Conservation (phyloP, 2,797 vertebrate species). For the Dicrostonyx torquatus region DNA sequence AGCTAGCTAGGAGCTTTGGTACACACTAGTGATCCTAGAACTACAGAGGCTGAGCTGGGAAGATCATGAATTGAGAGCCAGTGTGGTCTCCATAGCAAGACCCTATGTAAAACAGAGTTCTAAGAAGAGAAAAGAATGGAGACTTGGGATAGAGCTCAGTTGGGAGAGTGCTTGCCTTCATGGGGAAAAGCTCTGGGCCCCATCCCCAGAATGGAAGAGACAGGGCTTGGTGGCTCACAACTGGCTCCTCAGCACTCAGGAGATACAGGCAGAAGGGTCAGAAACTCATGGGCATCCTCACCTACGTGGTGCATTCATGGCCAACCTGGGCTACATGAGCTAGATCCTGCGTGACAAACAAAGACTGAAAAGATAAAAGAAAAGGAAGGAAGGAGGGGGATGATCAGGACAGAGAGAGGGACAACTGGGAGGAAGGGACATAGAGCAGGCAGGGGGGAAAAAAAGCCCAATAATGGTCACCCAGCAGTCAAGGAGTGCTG, state of each 20-base stretch:
- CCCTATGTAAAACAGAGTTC: background rate
- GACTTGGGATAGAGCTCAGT: background rate
- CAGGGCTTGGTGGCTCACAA: background rate
- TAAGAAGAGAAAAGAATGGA: background rate
- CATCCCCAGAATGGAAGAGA: background rate
- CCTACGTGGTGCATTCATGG: background rate
- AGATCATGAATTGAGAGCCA: background rate
- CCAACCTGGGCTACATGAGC: background rate
- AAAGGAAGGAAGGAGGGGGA: background rate
- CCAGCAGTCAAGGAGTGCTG: rapidly evolving
- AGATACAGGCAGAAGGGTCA: background rate
- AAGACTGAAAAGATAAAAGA: background rate
- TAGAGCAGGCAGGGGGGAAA: no score
- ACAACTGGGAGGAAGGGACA: no score
- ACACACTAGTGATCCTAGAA: background rate
- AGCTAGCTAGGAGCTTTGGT: background rate
- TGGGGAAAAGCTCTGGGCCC: background rate
- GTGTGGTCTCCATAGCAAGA: background rate
- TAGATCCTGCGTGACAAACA: background rate
- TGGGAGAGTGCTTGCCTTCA: background rate
- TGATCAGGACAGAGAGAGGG: background rate
- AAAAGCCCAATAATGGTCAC: rapidly evolving
- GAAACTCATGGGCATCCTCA: background rate
- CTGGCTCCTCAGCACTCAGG: background rate
- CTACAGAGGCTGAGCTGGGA: background rate